These are phyloP conservation scores for Caenorhabditis japonica DNA, from an alignment of 2,888 invertebrate genomes.

Conservation along the genomic window DNA sequence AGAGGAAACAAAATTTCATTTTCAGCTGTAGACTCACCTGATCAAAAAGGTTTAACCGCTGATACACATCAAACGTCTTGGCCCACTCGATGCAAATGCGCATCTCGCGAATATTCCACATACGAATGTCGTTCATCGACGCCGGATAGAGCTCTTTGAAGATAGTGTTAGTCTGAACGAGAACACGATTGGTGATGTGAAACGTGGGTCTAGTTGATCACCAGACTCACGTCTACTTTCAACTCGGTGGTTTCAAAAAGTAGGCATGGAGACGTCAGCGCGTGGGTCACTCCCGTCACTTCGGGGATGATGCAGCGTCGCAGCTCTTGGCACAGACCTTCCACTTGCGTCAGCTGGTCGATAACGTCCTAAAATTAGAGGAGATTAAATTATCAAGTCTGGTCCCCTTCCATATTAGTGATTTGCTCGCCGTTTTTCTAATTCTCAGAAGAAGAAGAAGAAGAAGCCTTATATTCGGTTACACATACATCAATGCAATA, in stretches of 20 bases:
- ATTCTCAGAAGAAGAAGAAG: too few relatives aligned
- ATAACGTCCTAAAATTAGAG: conserved; percentile 65
- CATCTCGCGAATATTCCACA: conserved; percentile 77
- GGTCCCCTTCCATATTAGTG: too few relatives aligned
- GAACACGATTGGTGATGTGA: conserved; percentile 5
- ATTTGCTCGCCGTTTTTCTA: neutral
- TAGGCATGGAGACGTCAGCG: conserved; percentile 67
- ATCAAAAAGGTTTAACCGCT: conserved; percentile 64
- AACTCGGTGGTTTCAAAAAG: conserved; percentile 70
- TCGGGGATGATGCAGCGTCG: conserved; percentile 71
- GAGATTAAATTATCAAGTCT: too few relatives aligned
- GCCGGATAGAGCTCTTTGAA: conserved; percentile 76
- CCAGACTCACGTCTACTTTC: conserved; percentile 68
- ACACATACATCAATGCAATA: too few relatives aligned
- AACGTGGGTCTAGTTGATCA: conserved; percentile 29
- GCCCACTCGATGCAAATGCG: conserved; percentile 76
- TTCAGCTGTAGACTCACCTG: conserved; percentile 65
- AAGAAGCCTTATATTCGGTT: too few relatives aligned
- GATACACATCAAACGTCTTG: conserved; percentile 75
- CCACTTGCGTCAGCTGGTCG: conserved; percentile 67
- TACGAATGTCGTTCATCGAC: conserved; percentile 76
- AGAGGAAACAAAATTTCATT: neutral
- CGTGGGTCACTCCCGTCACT: conserved; percentile 66
- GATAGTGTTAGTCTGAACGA: conserved; percentile 68
- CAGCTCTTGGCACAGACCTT: conserved; percentile 72